A percentile compares a stretch with the other conserved stretches of the same genome.
phyloP scores from a whole-genome alignment of 2,797 vertebrate species.

The Apogon talboti region DNA sequence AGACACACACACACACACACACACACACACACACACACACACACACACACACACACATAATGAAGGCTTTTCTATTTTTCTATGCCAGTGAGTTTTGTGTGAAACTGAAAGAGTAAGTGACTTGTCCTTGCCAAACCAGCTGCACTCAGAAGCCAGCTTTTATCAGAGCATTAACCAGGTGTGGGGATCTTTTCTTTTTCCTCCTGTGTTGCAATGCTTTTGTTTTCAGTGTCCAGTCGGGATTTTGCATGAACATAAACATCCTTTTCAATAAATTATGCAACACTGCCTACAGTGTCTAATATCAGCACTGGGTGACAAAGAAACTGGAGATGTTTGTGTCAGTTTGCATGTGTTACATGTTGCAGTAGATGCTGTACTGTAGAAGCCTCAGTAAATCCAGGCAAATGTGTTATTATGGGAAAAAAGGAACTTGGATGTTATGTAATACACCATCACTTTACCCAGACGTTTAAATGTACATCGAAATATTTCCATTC shows the following conservation, averaged over 20 bases:
- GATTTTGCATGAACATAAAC: conserved; percentile 40
- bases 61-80: background rate
- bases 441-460: conserved; percentile 23
- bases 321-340: conserved; percentile 58
- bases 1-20: background rate
- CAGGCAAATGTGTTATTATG: background rate
- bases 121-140: background rate
- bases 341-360: conserved; percentile 36
- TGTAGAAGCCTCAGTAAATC: conserved; percentile 2
- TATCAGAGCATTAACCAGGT: conserved; percentile 11
- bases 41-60: background rate
- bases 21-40: too few relatives aligned
- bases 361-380: background rate
- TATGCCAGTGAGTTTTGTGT: background rate
- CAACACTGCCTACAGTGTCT: conserved; percentile 40
- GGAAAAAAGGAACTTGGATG: background rate
- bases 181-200: background rate
- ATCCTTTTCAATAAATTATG: conserved; percentile 68
- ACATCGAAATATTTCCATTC: conserved; percentile 39
- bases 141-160: background rate
- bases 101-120: background rate
- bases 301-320: conserved; percentile 31
- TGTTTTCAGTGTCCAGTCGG: conserved; percentile 20
- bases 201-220: conserved; percentile 13
- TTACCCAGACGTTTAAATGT: conserved; percentile 12